phyloP scores from a whole-genome alignment of 2,797 vertebrate species.

The Bryconaethiops microstoma region DNA sequence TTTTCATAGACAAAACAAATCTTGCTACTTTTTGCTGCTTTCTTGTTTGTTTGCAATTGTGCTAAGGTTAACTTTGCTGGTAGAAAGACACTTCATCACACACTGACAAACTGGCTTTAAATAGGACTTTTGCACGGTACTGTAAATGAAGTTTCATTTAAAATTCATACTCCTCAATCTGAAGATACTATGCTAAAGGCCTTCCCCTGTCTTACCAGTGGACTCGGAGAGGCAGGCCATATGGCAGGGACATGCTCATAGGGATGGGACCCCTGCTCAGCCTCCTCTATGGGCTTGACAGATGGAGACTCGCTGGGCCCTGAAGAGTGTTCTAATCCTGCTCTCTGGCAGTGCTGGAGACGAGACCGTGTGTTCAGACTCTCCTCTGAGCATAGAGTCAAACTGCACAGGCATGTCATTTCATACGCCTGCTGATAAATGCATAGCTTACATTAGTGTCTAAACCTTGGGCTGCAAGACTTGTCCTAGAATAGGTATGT shows the following conservation, averaged over 20 bases:
- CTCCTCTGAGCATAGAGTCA: constrained; percentile 14
- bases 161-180: constrained; percentile 45
- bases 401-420: constrained; percentile 26
- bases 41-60: no score
- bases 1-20: no score
- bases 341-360: constrained; percentile 63
- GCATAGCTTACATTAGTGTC: neutral
- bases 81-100: no score
- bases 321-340: constrained; percentile 79
- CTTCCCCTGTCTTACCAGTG: constrained; percentile 11
- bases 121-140: no score
- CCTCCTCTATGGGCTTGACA: constrained; percentile 82
- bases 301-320: constrained; percentile 88
- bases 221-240: constrained; percentile 80
- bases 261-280: constrained; percentile 83
- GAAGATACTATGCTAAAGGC: constrained; percentile 2
- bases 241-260: constrained; percentile 84
- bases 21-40: no score
- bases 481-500: no score
- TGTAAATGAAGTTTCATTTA: neutral
- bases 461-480: neutral
- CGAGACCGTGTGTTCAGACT: constrained; percentile 3
- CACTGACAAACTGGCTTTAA: no score
- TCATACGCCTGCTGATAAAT: constrained; percentile 21
- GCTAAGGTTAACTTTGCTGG: no score